Evolutionary conservation across 2,888 invertebrate genomes (phyloP), one percentile per base, ranked within the genome.

Genomic region (Zele albiditarsus): DNA sequence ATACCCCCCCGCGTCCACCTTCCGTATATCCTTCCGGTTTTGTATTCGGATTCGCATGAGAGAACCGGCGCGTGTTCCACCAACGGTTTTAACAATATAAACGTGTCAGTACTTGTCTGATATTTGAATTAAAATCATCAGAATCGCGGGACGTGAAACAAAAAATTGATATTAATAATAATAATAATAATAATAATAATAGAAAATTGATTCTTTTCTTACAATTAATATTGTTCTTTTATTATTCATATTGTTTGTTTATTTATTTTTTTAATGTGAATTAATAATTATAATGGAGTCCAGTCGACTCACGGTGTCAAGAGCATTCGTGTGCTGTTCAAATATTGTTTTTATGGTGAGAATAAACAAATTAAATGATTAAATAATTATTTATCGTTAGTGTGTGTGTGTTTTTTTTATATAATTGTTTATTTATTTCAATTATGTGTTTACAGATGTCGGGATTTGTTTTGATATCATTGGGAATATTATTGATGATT

Each of bases 401-500:
- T 69, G 33, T 53, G 65, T 46, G 60, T 12, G 38, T 38, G 38
- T 38, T 38, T 38, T 2, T 2, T 38, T 38, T 0, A 8, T 12
- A 12, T 38, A 12, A 38, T 38, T 38, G 12, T 12, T 38, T 38
- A 8, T 38, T 38, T 38, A 8, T 38, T 66, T 58, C n/a, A 58
- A 31, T n/a, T 28, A 38, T 27, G 80, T 90, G 91, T 78, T 63
- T 38, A 10, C 89, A 95, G 95, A 91, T 92, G 79, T 94, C 94
- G 82, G 95, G 96, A 66, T 92, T 94, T 79, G 87, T 92, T 4
- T 91, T 95, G 84, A 92, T 95, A 77, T 92, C 94, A 70, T 91
- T 94, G 76, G 96, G 95, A 23, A 93, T 94, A 83, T 90, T 94
- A 74, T 90, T 96, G 27, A 91, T 95, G 68, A 93, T 93, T 75